Percentiles rank a stretch among this genome's conserved stretches.
These are phyloP conservation scores for Drosophila multiciliata DNA, from an alignment of 2,888 invertebrate genomes.

Conservation along the genomic window DNA sequence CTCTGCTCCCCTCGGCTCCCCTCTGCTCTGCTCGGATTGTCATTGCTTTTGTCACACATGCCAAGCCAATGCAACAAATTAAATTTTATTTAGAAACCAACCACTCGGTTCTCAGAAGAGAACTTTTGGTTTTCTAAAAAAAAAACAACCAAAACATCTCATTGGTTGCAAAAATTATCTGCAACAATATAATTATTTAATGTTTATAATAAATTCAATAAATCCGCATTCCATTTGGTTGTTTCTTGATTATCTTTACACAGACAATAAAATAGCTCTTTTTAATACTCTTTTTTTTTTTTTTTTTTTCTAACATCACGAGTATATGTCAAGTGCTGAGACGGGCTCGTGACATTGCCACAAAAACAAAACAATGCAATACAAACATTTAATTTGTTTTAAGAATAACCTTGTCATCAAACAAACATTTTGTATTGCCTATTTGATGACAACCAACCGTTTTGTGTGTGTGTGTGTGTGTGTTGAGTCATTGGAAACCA, in stretches of 20 bases:
- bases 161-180: background rate
- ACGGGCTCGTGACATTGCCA: background rate
- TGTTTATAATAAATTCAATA: background rate
- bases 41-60: conserved; percentile 38
- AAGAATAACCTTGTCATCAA: background rate
- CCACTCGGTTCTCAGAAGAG: background rate
- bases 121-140: background rate
- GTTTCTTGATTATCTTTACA: background rate
- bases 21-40: conserved; percentile 18
- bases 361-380: background rate
- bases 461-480: too few species aligned
- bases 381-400: background rate
- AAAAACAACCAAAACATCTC: background rate
- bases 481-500: background rate
- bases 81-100: background rate
- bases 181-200: background rate
- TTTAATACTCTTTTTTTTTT: background rate
- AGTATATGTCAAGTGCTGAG: background rate
- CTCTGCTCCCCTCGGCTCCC: background rate
- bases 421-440: background rate
- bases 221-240: background rate
- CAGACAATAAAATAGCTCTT: background rate
- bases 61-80: conserved; percentile 38
- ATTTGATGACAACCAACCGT: background rate
- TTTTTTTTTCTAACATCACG: background rate